Percentiles rank a stretch among this genome's conserved stretches.
phyloP scores from a whole-genome alignment of 2,113 vertebrate genomes.

The Phylloscopus whistleri region DNA sequence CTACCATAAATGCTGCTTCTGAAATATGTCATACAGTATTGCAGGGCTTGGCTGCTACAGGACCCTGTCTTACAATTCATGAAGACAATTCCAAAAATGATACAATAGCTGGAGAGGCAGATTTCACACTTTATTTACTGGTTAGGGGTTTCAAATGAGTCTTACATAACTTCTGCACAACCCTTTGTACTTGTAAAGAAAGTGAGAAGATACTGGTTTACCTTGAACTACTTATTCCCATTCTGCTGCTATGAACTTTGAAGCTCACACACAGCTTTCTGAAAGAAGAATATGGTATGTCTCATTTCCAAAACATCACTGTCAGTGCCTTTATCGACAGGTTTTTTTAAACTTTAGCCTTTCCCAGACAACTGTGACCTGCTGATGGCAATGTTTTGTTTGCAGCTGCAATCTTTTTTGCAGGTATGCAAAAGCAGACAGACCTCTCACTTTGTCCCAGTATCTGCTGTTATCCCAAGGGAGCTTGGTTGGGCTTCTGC shows the following conservation, averaged over 20 bases:
- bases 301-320: accelerated
- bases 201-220: background rate
- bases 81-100: background rate
- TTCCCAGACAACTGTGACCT: background rate
- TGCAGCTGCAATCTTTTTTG: background rate
- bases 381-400: background rate
- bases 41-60: background rate
- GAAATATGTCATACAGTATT: background rate
- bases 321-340: background rate
- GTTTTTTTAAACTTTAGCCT: background rate
- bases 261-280: background rate
- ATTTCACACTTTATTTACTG: background rate
- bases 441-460: background rate
- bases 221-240: background rate
- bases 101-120: background rate
- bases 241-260: background rate
- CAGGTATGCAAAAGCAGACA: background rate
- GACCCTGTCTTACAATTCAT: background rate
- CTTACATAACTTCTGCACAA: accelerated
- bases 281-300: background rate
- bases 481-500: background rate
- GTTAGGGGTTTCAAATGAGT: background rate
- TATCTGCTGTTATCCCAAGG: background rate
- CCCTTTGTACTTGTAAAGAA: background rate
- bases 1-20: background rate